phyloP scores from a whole-genome alignment of 2,113 vertebrate species.

The Nothoprocta perdicaria region DNA sequence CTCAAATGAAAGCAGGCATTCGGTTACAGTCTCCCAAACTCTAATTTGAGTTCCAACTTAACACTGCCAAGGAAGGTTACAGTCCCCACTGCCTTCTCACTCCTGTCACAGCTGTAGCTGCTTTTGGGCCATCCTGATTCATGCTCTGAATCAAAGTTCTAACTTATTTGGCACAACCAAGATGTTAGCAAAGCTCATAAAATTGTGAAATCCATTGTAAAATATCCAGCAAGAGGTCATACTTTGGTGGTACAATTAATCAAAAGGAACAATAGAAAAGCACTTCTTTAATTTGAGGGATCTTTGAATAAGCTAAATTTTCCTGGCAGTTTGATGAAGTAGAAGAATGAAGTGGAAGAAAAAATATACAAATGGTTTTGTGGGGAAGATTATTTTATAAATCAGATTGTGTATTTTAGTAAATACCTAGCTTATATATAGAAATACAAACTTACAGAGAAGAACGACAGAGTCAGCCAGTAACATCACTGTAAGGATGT shows the following conservation, averaged over 20 bases:
- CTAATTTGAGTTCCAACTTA: not conserved
- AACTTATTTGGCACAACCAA: not conserved
- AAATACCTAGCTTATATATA: not conserved
- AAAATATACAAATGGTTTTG: not conserved
- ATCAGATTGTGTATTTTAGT: not conserved
- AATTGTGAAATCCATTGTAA: not conserved
- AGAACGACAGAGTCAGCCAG: not conserved
- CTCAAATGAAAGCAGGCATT: not conserved
- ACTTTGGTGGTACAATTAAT: not conserved
- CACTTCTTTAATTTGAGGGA: not conserved
- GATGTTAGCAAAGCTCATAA: not conserved
- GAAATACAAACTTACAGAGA: not conserved
- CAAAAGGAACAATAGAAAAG: not conserved
- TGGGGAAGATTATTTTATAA: slow-evolving; percentile 6
- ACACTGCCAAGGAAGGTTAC: not conserved
- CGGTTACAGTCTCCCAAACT: not conserved
- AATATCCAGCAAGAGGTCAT: slow-evolving; percentile 24
- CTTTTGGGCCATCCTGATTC: not conserved
- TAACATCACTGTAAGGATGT: fast-evolving
- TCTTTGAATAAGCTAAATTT: slow-evolving; percentile 2
- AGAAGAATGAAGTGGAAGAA: slow-evolving; percentile 8
- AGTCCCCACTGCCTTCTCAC: not conserved
- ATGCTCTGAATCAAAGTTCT: not conserved
- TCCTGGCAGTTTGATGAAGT: not conserved
- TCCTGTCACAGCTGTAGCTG: not conserved